These are phyloP conservation scores for Spilogale gracilis DNA, from an alignment of 2,113 vertebrate genomes.

Conservation along the genomic window DNA sequence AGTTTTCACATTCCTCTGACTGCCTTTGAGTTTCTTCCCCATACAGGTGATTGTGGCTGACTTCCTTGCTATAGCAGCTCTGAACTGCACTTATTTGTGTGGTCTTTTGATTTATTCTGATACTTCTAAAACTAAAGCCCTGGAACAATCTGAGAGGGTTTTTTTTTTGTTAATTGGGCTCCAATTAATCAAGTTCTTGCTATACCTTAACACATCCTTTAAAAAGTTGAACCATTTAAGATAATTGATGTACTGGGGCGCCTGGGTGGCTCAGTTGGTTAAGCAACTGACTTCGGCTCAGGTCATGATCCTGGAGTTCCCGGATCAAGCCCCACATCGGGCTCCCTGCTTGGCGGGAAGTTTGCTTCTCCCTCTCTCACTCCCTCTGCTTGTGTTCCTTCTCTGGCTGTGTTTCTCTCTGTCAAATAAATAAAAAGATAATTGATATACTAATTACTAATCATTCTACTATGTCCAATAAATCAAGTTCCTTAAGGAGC, in stretches of 20 bases:
- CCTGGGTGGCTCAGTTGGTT: too few species aligned
- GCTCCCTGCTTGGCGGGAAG: too few species aligned
- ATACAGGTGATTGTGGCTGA: neutral
- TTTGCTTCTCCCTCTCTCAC: too few species aligned
- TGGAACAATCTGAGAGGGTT: neutral
- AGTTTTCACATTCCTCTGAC: neutral
- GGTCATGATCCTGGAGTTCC: too few species aligned
- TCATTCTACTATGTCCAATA: neutral
- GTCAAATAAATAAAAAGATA: neutral
- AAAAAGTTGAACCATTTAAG: conserved; percentile 32
- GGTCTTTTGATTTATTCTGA: conserved; percentile 24
- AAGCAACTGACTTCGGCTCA: too few species aligned
- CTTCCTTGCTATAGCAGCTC: neutral
- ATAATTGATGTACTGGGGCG: neutral
- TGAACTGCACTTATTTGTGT: neutral
- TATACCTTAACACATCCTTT: neutral
- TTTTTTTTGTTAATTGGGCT: conserved; percentile 14
- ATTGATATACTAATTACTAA: neutral
- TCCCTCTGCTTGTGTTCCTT: too few species aligned
- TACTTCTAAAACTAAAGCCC: neutral
- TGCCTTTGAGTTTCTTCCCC: neutral
- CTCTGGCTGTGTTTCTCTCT: too few species aligned
- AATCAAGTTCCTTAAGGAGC: neutral
- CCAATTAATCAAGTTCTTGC: conserved; percentile 4
- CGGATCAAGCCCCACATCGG: too few species aligned